Evolutionary conservation across 2,113 vertebrate species (phyloP).

Genomic region (Leptobrachium ailaonicum): DNA sequence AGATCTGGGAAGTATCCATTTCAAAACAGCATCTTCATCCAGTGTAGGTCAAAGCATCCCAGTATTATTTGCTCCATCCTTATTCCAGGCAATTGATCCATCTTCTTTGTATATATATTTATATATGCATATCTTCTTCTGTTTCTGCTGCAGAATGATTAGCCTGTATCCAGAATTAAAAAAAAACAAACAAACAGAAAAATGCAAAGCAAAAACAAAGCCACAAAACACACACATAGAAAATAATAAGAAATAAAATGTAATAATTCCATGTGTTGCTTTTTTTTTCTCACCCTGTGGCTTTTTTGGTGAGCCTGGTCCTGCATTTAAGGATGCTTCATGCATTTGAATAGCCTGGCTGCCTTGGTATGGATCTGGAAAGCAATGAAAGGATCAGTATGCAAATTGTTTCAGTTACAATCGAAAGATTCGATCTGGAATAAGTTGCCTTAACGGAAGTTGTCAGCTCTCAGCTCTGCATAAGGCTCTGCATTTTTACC

Average conservation of each 20-base stretch:
- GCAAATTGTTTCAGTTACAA: constrained; percentile 98
- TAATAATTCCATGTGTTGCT: neutral
- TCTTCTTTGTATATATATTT: constrained; percentile 40
- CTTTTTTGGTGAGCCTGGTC: constrained; percentile 70
- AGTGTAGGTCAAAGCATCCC: constrained; percentile 61
- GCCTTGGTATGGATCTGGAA: constrained; percentile 87
- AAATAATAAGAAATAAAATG: constrained; percentile 52
- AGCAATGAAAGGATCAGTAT: constrained; percentile 96
- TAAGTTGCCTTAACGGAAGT: constrained; percentile 77
- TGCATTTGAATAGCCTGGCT: constrained; percentile 92
- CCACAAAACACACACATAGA: neutral
- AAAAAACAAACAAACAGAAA: constrained; percentile 41
- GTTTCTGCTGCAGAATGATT: constrained; percentile 62
- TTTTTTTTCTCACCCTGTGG: neutral
- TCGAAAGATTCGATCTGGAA: constrained; percentile 98
- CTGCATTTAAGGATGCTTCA: constrained; percentile 81
- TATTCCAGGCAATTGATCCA: constrained; percentile 66
- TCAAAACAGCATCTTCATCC: constrained; percentile 52
- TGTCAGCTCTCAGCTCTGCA: constrained; percentile 82
- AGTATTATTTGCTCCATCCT: constrained; percentile 64
- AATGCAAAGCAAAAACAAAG: constrained; percentile 48
- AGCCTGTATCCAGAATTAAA: constrained; percentile 64
- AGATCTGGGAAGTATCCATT: constrained; percentile 45
- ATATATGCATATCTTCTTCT: constrained; percentile 54
- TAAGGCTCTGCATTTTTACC: constrained; percentile 69